Evolutionary conservation across 2,888 invertebrate species (phyloP), one percentile per base, ranked within the genome.

Genomic region (Synanthedon myopaeformis): DNA sequence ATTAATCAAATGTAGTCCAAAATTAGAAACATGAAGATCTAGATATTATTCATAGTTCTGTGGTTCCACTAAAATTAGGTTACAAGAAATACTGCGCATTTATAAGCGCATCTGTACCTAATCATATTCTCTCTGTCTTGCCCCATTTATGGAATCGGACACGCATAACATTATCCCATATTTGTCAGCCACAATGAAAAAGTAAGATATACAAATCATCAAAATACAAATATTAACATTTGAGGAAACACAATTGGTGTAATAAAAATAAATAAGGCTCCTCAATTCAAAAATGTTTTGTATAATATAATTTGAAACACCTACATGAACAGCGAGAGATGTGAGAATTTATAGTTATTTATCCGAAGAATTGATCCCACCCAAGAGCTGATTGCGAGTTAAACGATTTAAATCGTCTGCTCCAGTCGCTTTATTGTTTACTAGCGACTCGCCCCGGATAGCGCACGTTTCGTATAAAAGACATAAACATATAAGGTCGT

Each of bases 81-180:
- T 35, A 10, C 35, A 35, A 35, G 35, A 35, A 35, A 35, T 35
- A 35, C 10, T 35, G 35, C 35, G 35, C 35, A 35, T 23, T 23
- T 23, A 23, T 35, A 35, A 35, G 10, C 35, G 35, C 35, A 35
- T 35, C 35, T 35, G 35, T 35, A 35, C 35, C 35, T 35, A 35
- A 35, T 35, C 35, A 35, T 23, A 23, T 23, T 4, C 23, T 35
- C 28, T 35, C 10, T 35, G 35, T 35, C 75, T 76, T 78, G 78
- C 65, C 75, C 78, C 69, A 79, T 77, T 77, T 79, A 69, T 65
- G 65, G 59, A 61, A 13, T 35, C 5, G n/a, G 6, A 23, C 17
- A 49, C 23, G 49, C 49, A 49, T 49, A 49, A 49, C 23, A 23
- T 49, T 49, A 45, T 45, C 2, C 45, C 13, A 45, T 45, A 45